These are phyloP conservation scores for Plutomurus gul DNA, from an alignment of 1,140 invertebrate genomes.

Conservation along the genomic window DNA sequence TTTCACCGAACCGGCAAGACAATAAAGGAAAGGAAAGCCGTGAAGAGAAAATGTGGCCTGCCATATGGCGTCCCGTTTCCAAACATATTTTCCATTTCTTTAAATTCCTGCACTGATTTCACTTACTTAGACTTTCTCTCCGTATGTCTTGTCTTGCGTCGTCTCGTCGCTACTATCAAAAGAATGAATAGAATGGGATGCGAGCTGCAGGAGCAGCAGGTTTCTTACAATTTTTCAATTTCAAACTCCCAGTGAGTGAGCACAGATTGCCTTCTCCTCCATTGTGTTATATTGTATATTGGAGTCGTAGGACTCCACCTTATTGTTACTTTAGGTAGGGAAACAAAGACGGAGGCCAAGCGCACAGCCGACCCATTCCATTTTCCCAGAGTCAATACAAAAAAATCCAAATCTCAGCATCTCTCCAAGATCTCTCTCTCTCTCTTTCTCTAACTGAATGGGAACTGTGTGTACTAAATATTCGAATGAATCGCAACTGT, in stretches of 20 bases:
- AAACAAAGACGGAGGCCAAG: neutral
- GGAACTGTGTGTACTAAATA: conserved; percentile 12
- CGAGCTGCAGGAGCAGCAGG: neutral
- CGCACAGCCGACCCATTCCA: neutral
- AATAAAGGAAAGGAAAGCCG: neutral
- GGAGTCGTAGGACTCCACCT: no score
- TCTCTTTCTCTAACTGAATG: no score
- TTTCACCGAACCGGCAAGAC: neutral
- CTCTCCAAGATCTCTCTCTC: no score
- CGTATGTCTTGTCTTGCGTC: neutral
- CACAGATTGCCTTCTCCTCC: neutral
- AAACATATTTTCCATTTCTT: neutral
- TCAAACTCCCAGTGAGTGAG: conserved; percentile 12
- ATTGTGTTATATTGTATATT: neutral
- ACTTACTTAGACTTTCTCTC: no score
- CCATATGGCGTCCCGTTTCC: neutral
- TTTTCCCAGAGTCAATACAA: neutral
- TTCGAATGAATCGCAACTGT: conserved; percentile 21
- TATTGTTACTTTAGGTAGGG: no score
- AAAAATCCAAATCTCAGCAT: neutral
- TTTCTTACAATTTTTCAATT: conserved; percentile 30
- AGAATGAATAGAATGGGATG: conserved; percentile 2
- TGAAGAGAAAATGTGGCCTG: neutral
- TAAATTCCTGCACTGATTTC: no score
- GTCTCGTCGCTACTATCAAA: neutral